These are phyloP conservation scores for Cranoglanis bouderius DNA, from an alignment of 2,113 vertebrate species.

Conservation along the genomic window DNA sequence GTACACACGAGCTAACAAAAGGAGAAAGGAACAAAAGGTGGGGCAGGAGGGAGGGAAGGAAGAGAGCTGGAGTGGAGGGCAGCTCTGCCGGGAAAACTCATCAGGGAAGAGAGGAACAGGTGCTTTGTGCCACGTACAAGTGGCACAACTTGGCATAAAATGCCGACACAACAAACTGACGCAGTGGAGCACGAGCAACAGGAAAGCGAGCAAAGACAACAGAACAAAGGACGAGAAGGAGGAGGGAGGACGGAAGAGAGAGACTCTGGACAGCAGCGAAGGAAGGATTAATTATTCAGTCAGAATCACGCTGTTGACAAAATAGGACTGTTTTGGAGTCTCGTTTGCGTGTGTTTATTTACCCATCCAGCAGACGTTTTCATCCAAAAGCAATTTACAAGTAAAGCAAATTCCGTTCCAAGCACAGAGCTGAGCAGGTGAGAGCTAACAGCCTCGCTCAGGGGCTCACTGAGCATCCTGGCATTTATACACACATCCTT, in stretches of 20 bases:
- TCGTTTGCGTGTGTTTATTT: neutral
- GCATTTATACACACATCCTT: neutral
- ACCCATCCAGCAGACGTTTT: slow-evolving; percentile 3
- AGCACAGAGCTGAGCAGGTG: neutral
- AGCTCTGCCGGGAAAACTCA: slow-evolving; percentile 20
- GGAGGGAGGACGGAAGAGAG: slow-evolving; percentile 19
- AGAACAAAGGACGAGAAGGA: slow-evolving; percentile 27
- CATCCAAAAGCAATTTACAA: slow-evolving; percentile 6
- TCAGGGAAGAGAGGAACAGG: slow-evolving; percentile 48
- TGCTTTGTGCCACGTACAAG: slow-evolving; percentile 40
- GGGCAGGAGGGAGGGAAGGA: slow-evolving; percentile 27
- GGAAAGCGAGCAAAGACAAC: neutral
- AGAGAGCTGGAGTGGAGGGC: neutral
- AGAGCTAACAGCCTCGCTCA: neutral
- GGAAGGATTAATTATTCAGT: neutral
- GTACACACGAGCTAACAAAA: slow-evolving; percentile 2
- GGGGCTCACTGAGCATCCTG: neutral
- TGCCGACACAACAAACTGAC: slow-evolving; percentile 41
- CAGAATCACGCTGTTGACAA: slow-evolving; percentile 13
- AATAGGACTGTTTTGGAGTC: neutral
- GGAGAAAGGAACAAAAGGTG: slow-evolving; percentile 34
- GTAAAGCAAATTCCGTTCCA: neutral
- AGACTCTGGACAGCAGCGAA: neutral
- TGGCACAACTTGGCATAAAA: slow-evolving; percentile 41
- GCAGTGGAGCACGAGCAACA: slow-evolving; percentile 37